Evolutionary conservation across 2,888 invertebrate genomes (phyloP).

Genomic region (Rhagonycha lutea): DNA sequence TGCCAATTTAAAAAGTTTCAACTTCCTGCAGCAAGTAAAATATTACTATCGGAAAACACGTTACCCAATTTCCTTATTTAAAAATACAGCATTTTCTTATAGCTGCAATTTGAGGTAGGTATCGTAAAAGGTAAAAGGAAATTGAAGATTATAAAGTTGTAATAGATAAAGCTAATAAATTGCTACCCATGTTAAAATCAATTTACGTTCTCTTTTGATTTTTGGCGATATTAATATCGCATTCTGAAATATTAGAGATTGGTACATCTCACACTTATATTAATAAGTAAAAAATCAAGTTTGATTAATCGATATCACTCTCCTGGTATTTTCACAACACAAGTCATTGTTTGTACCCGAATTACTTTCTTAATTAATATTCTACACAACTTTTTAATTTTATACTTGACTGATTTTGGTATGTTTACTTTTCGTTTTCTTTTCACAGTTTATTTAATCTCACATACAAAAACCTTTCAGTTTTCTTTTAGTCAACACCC

Average conservation of each 20-base stretch:
- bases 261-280: neutral
- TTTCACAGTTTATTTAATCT: neutral
- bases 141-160: no score
- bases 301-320: neutral
- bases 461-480: neutral
- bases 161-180: no score
- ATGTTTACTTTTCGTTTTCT: neutral
- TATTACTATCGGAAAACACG: no score
- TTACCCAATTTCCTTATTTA: no score
- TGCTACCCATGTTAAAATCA: no score
- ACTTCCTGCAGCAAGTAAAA: no score
- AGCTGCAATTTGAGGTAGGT: no score
- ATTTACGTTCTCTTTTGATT: no score
- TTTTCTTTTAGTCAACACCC: neutral
- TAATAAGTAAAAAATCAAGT: neutral
- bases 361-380: neutral
- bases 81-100: no score
- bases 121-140: no score
- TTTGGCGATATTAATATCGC: no score
- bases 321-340: neutral
- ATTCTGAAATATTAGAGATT: neutral
- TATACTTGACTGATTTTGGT: neutral
- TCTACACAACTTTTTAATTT: neutral
- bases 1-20: no score
- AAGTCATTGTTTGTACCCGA: neutral